Evolutionary conservation across 2,113 vertebrate species (phyloP), one percentile per base, ranked within the genome.

Genomic region (Craseonycteris thonglongyai): DNA sequence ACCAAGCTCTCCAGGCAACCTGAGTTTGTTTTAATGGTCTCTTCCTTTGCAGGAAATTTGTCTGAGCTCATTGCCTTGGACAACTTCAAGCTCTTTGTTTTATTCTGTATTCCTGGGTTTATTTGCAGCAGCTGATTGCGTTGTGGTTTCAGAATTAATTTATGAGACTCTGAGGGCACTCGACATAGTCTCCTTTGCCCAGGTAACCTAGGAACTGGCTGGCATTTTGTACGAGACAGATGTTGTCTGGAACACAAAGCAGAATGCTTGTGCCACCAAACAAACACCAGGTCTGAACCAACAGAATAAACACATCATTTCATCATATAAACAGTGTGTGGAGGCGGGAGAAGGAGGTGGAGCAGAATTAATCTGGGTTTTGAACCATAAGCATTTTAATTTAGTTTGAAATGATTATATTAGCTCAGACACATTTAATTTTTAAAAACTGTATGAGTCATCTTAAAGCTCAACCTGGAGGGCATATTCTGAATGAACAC

Each of bases 131-230:
- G 47, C 58, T 75, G 76, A 76, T 5, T 56, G 22, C 33, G 19
- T 26, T 49, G 40, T 90, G 76, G 69, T 94, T 95, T 76, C 35
- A 75, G 35, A 85, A 94, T 74, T 28, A 71, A 92, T 90, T 72
- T 89, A 15, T 58, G 56, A 35, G 72, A 35, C 72, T 65, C 80
- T 22, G 35, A 88, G 69, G 59, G 30, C 30, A 16, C 19, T 84
- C 10, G 2, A 11, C 16, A 54, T 1, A 0, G 49, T 54, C 42
- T 92, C 71, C 40, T 85, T 65, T 54, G 30, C 61, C 45, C 66
- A 87, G 71, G 90, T 95, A 71, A 75, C 40, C 18, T 13, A 65
- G 76, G 61, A 76, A 38, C 51, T 38, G 56, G 89, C 83, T 63
- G 65, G 74, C 71, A 80, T 49, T 96, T 65, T 90, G 30, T 49